These are phyloP conservation scores for Periphyllus acericola DNA, from an alignment of 2,888 invertebrate genomes.

Conservation along the genomic window DNA sequence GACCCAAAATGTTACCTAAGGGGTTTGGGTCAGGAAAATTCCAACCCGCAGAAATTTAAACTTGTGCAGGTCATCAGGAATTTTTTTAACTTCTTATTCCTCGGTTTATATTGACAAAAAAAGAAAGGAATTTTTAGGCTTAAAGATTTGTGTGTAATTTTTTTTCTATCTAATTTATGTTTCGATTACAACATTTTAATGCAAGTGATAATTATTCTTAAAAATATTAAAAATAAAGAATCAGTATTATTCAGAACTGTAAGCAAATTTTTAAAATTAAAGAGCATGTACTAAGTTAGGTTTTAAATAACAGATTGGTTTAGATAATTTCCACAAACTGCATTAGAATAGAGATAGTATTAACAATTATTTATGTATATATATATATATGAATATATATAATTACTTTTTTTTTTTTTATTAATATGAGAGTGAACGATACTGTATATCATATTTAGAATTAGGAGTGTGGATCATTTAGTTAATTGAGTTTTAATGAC, in stretches of 20 bases:
- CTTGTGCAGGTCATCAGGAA: slow-evolving; percentile 59
- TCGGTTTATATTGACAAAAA: slow-evolving; percentile 51
- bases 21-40: slow-evolving; percentile 61
- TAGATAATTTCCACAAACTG: slow-evolving; percentile 13
- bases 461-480: slow-evolving; percentile 49
- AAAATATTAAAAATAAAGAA: slow-evolving; percentile 12
- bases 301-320: slow-evolving; percentile 41
- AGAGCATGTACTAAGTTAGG: slow-evolving; percentile 39
- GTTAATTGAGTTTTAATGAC: slow-evolving; percentile 35
- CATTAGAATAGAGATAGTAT: slow-evolving; percentile 39
- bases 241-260: slow-evolving; percentile 59
- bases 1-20: slow-evolving; percentile 57
- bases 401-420: slow-evolving; percentile 17
- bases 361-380: slow-evolving; percentile 18
- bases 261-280: slow-evolving; percentile 40
- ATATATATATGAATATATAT: neutral
- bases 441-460: slow-evolving; percentile 51
- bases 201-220: slow-evolving; percentile 50
- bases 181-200: slow-evolving; percentile 41
- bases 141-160: slow-evolving; percentile 59
- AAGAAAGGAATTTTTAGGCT: slow-evolving; percentile 41
- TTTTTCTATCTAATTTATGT: slow-evolving; percentile 50
- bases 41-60: slow-evolving; percentile 60
- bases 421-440: slow-evolving; percentile 36
- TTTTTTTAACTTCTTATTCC: slow-evolving; percentile 53